These are phyloP conservation scores for Melanerpes formicivorus DNA, from an alignment of 2,113 vertebrate genomes.

Conservation along the genomic window DNA sequence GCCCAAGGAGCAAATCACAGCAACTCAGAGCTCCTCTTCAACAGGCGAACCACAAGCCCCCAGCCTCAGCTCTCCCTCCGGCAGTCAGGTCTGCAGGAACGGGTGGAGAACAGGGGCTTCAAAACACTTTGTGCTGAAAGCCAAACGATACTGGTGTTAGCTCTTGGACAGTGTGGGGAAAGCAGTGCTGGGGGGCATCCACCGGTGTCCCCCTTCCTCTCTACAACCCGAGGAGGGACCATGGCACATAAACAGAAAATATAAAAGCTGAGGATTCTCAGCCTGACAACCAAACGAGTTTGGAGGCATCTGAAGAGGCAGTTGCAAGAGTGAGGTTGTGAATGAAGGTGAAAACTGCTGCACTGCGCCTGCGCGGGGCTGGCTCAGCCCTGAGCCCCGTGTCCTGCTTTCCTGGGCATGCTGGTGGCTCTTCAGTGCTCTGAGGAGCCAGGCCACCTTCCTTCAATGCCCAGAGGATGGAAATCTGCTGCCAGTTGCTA, in stretches of 20 bases:
- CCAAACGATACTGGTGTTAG: background rate
- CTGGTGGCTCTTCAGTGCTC: background rate
- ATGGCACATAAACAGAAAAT: background rate
- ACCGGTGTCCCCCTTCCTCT: background rate
- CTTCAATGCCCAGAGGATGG: background rate
- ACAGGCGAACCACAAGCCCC: background rate
- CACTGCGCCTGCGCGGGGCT: background rate
- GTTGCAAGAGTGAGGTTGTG: background rate
- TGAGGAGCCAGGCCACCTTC: fast-evolving
- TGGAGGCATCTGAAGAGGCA: background rate
- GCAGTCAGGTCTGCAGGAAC: background rate
- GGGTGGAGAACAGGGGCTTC: background rate
- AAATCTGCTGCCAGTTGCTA: fast-evolving
- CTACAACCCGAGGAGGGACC: background rate
- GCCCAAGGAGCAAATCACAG: background rate
- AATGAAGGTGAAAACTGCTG: background rate
- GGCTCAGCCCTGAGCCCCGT: background rate
- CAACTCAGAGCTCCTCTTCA: background rate
- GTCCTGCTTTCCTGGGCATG: fast-evolving
- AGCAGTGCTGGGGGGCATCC: fast-evolving
- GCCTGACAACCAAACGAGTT: fast-evolving
- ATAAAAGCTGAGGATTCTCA: background rate
- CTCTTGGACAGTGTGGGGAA: background rate
- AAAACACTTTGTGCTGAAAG: background rate
- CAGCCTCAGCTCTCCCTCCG: background rate